Evolutionary conservation across 2,888 invertebrate species (phyloP), one percentile per base, ranked within the genome.

Genomic region (Agriopis marginaria): DNA sequence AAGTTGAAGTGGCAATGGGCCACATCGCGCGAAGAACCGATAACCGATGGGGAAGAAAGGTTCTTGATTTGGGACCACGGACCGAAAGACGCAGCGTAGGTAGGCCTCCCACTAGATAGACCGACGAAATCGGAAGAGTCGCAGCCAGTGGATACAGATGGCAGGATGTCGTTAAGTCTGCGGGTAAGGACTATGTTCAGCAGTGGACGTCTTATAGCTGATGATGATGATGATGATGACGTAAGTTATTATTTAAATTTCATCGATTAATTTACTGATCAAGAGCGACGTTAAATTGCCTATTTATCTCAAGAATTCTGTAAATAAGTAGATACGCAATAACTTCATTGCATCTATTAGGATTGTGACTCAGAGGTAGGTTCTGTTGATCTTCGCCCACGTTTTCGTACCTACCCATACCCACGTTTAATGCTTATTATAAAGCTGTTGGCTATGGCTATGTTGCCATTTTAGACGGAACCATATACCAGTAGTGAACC

Each of bases 331-430:
- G 70, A 79, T 75, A 84, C 81, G 79, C 80, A 84, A 68, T 79
- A 79, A 72, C 70, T 75, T 81, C 79, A 79, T 81, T 80, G 75
- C 80, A 79, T 74, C 75, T 77, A 80, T 77, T 75, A 72, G 70
- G 69, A 72, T 70, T 71, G 73, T 76, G 80, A 79, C 65, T 86
- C 85, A 85, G 75, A 74, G 63, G 8, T 9, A 17, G 17, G 59
- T 78, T 55, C 72, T 50, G 69, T 70, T 51, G 63, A 79, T 80
- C 74, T 79, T 76, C 84, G 81, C 87, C 86, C 84, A 87, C 87
- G 76, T 74, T 74, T 77, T 47, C 10, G 40, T 51, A 62, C 17
- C 65, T 58, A 62, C 68, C 60, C 56, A 65, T 58, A 62, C 68
- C 60, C 56, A 65, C 65, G 56, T 51, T 51, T 7, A 55, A 55